phyloP scores from a whole-genome alignment of 2,113 vertebrate genomes.

The Austrofundulus limnaeus region DNA sequence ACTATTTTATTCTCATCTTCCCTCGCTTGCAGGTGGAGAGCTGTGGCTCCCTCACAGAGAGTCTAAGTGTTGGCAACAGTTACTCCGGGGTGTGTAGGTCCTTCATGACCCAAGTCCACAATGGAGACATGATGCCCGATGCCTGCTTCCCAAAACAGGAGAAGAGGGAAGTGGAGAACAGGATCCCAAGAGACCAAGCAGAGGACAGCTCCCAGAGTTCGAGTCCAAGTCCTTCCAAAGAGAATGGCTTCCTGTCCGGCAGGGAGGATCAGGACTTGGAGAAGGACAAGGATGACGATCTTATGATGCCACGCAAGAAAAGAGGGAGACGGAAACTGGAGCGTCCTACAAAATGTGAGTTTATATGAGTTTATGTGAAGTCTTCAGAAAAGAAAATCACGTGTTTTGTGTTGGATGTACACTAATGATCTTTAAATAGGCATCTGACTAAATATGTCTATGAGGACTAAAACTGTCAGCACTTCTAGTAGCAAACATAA shows the following conservation, averaged over 20 bases:
- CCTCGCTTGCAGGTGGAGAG: slow-evolving; percentile 80
- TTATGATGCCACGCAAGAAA: slow-evolving; percentile 78
- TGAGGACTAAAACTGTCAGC: slow-evolving; percentile 11
- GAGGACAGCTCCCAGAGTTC: slow-evolving; percentile 59
- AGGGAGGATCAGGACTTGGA: slow-evolving; percentile 81
- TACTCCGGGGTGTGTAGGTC: slow-evolving; percentile 77
- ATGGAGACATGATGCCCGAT: slow-evolving; percentile 80
- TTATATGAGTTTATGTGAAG: slow-evolving; percentile 5
- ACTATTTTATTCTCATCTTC: no score
- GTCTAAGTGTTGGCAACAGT: slow-evolving; percentile 78
- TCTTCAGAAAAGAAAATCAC: slow-evolving; percentile 14
- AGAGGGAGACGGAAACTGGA: slow-evolving; percentile 88
- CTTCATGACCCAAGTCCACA: slow-evolving; percentile 83
- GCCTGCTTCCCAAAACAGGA: slow-evolving; percentile 75
- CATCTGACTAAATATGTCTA: slow-evolving; percentile 8
- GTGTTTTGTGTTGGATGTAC: slow-evolving; percentile 25
- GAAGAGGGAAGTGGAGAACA: slow-evolving; percentile 81
- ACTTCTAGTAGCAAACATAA: slow-evolving; percentile 20
- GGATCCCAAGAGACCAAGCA: slow-evolving; percentile 67
- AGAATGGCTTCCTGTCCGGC: slow-evolving; percentile 85
- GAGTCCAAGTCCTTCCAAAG: slow-evolving; percentile 78
- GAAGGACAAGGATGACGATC: slow-evolving; percentile 82
- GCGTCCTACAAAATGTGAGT: slow-evolving; percentile 86
- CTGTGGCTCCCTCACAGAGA: slow-evolving; percentile 81
- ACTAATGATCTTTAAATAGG: slow-evolving; percentile 27